Conservation (phyloP, 2,113 vertebrate genomes). For the Xenotilapia flavipinnis region DNA sequence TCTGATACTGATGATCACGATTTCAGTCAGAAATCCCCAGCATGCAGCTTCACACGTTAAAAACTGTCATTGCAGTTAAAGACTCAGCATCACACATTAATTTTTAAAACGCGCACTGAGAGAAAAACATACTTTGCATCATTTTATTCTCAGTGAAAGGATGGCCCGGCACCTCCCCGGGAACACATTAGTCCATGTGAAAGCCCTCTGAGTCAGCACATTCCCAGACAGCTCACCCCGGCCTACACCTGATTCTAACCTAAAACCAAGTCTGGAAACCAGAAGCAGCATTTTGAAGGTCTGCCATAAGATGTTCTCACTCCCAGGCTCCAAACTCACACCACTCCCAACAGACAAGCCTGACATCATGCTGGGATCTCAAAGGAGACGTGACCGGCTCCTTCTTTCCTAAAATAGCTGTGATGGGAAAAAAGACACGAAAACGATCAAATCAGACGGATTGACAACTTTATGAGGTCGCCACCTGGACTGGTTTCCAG, state of each 20-base stretch:
- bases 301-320: neutral
- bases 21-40: neutral
- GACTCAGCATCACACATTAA: neutral
- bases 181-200: neutral
- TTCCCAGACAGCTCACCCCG: neutral
- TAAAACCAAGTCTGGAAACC: neutral
- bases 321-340: neutral
- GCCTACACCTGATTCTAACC: neutral
- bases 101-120: neutral
- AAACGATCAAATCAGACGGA: neutral
- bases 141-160: rapidly evolving
- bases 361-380: neutral
- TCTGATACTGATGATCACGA: neutral
- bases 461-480: neutral
- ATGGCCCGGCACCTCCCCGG: rapidly evolving
- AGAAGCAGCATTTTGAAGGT: neutral
- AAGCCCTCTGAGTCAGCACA: neutral
- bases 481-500: neutral
- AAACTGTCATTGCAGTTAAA: neutral
- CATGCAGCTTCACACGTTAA: neutral
- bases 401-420: neutral
- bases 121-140: neutral
- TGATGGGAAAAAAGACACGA: neutral
- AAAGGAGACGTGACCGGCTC: neutral
- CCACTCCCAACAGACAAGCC: neutral